phyloP scores from a whole-genome alignment of 2,113 vertebrate species.

The Okapia johnstoni region DNA sequence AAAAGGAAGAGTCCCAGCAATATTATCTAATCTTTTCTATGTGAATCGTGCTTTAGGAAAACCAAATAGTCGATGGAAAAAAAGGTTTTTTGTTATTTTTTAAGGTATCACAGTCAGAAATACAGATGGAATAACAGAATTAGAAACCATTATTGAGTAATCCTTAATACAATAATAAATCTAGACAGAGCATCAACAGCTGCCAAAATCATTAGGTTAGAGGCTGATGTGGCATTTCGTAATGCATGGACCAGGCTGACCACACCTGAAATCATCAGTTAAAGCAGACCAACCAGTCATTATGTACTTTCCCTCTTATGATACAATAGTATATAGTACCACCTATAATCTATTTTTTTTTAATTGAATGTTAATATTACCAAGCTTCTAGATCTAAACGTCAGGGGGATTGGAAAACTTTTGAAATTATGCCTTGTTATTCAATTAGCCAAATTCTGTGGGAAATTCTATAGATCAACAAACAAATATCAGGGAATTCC shows the following conservation, averaged over 20 bases:
- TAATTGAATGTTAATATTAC: neutral
- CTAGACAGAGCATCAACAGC: neutral
- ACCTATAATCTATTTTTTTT: neutral
- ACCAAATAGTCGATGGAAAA: neutral
- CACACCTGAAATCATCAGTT: neutral
- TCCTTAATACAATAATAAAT: neutral
- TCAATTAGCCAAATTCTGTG: neutral
- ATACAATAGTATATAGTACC: neutral
- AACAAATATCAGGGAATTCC: neutral
- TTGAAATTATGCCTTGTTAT: neutral
- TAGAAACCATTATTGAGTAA: neutral
- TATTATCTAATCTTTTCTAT: neutral
- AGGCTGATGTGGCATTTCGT: neutral
- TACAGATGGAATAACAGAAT: neutral
- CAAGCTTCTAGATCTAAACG: neutral
- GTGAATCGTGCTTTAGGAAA: conserved; percentile 19
- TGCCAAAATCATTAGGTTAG: neutral
- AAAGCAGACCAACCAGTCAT: neutral
- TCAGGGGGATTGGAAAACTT: neutral
- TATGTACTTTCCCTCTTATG: neutral
- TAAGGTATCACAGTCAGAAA: neutral
- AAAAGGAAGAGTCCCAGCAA: neutral
- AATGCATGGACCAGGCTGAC: neutral
- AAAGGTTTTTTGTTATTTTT: neutral
- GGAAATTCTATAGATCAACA: neutral